Percentiles rank a stretch among this genome's conserved stretches.
phyloP scores from a whole-genome alignment of 1,140 invertebrate species.

The Drosophila pectinifera region DNA sequence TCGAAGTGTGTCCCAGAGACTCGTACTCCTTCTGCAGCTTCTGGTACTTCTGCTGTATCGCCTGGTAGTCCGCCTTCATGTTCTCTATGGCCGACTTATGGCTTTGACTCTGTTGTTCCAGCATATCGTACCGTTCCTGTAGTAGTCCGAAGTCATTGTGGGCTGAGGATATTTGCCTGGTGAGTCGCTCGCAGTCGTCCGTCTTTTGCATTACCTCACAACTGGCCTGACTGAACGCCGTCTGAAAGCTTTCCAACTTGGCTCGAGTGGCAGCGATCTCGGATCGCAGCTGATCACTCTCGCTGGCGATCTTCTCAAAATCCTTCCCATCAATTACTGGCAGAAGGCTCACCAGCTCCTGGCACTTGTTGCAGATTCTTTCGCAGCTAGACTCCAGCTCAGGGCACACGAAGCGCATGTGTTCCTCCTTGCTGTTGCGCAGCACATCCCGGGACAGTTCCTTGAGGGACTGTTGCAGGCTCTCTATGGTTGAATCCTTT shows the following conservation, averaged over 20 bases:
- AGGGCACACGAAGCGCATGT: slow-evolving; percentile 57
- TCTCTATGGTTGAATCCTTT: slow-evolving; percentile 51
- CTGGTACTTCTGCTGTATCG: slow-evolving; percentile 57
- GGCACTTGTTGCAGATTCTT: slow-evolving; percentile 59
- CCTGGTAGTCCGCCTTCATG: slow-evolving; percentile 52
- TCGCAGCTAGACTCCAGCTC: slow-evolving; percentile 48
- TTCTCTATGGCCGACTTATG: slow-evolving; percentile 29
- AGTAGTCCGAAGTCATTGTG: slow-evolving; percentile 40
- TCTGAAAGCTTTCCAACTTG: slow-evolving; percentile 53
- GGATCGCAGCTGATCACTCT: slow-evolving; percentile 51
- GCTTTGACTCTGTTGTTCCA: slow-evolving; percentile 37
- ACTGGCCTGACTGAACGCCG: slow-evolving; percentile 30
- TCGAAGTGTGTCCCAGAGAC: slow-evolving; percentile 17
- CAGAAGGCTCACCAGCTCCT: slow-evolving; percentile 50
- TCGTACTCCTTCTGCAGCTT: slow-evolving; percentile 54
- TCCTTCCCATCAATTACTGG: slow-evolving; percentile 30
- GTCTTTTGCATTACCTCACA: slow-evolving; percentile 38
- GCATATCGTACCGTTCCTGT: slow-evolving; percentile 42
- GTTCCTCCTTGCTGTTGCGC: slow-evolving; percentile 57
- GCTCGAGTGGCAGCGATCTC: slow-evolving; percentile 46
- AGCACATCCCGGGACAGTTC: slow-evolving; percentile 38
- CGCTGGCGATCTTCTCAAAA: slow-evolving; percentile 33
- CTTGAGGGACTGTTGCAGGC: slow-evolving; percentile 42
- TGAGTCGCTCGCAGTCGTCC: slow-evolving; percentile 46
- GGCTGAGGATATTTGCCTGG: slow-evolving; percentile 36